These are phyloP conservation scores for Xerus rutilus DNA, from an alignment of 2,797 vertebrate species.

Conservation along the genomic window DNA sequence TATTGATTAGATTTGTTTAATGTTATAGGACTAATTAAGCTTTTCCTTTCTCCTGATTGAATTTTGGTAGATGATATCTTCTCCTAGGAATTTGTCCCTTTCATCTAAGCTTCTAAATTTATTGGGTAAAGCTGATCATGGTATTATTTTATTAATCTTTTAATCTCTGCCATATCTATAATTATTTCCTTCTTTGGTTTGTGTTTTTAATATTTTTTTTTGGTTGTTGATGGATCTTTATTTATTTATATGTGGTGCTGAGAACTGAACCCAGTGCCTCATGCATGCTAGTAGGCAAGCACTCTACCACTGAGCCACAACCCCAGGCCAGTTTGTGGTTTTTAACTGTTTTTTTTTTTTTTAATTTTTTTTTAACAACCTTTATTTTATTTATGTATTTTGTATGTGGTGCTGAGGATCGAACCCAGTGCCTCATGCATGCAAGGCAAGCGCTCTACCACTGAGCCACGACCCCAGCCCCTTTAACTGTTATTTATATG, in stretches of 20 bases:
- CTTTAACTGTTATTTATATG: slow-evolving; percentile 14
- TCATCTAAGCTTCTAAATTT: slow-evolving; percentile 25
- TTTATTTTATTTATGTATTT: no score
- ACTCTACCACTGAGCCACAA: no score
- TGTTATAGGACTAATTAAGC: background rate
- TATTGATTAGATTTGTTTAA: slow-evolving; percentile 17
- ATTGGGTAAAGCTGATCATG: background rate
- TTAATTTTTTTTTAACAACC: no score
- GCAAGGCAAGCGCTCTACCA: no score
- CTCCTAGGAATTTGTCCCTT: background rate
- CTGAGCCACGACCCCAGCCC: no score
- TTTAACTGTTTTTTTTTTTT: no score
- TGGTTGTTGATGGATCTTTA: no score
- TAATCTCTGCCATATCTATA: background rate
- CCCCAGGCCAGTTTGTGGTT: background rate
- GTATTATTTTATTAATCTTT: background rate
- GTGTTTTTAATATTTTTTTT: background rate
- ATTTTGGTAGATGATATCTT: slow-evolving; percentile 13
- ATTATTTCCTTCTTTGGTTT: background rate
- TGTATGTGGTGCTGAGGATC: no score
- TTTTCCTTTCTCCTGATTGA: slow-evolving; percentile 3
- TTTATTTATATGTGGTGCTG: no score
- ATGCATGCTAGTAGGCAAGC: no score
- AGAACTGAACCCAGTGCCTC: no score
- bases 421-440: no score